Percentiles rank a stretch among this genome's conserved stretches.
Conservation (phyloP, 2,797 vertebrate species). For the Aulostomus chinensis region DNA sequence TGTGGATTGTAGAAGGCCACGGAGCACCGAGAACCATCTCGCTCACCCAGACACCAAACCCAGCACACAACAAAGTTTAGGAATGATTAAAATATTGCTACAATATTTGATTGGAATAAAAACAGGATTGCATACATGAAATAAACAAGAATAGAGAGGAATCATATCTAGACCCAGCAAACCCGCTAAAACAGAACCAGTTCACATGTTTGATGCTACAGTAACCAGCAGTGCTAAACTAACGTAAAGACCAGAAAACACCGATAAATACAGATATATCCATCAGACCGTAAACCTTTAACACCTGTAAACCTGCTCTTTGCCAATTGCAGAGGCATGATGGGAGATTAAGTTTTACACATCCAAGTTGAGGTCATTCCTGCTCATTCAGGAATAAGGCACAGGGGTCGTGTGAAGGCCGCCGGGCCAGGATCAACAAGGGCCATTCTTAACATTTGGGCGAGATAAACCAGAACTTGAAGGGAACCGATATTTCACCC, state of each 20-base stretch:
- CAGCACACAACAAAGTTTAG: slow-evolving; percentile 53
- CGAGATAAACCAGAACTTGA: neutral
- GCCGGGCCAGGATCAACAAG: neutral
- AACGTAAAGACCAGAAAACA: slow-evolving; percentile 23
- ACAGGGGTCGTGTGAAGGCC: slow-evolving; percentile 45
- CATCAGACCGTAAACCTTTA: slow-evolving; percentile 47
- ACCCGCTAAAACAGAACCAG: slow-evolving; percentile 40
- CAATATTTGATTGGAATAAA: slow-evolving; percentile 69
- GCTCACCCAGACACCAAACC: slow-evolving; percentile 24
- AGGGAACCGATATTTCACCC: neutral
- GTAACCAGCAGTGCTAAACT: slow-evolving; percentile 51
- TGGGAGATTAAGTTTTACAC: slow-evolving; percentile 9
- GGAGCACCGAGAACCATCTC: slow-evolving; percentile 14
- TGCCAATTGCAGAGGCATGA: slow-evolving; percentile 40
- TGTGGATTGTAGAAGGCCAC: slow-evolving; percentile 13
- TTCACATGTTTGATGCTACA: slow-evolving; percentile 45
- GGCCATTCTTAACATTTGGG: neutral
- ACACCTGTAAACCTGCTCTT: slow-evolving; percentile 54
- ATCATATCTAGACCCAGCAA: slow-evolving; percentile 51
- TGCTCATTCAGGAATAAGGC: slow-evolving; percentile 56
- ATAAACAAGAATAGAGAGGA: slow-evolving; percentile 49
- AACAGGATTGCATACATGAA: slow-evolving; percentile 73
- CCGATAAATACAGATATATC: slow-evolving; percentile 41
- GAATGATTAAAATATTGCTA: slow-evolving; percentile 77
- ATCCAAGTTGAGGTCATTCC: slow-evolving; percentile 2